These are phyloP conservation scores for Synanthedon formicaeformis DNA, from an alignment of 2,888 invertebrate genomes.

Conservation along the genomic window DNA sequence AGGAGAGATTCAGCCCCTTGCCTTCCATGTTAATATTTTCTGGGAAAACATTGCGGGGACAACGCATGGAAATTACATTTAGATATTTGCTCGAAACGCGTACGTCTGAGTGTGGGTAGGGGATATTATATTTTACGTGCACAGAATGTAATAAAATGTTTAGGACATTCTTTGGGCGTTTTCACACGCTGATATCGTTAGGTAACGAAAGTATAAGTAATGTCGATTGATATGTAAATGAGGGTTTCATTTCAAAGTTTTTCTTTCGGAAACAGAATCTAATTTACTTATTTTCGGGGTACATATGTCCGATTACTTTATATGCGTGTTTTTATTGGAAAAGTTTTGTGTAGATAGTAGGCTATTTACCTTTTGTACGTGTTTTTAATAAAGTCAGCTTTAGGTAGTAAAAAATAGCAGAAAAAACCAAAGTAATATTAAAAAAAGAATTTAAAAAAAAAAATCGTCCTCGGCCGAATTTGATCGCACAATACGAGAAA, in stretches of 20 bases:
- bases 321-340: neutral
- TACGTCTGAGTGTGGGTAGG: conserved; percentile 59
- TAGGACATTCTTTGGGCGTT: conserved; percentile 14
- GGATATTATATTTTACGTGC: conserved; percentile 71
- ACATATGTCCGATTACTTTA: neutral
- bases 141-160: conserved; percentile 67
- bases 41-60: conserved; percentile 70
- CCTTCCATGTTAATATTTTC: conserved; percentile 70
- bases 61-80: conserved; percentile 71
- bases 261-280: conserved; percentile 27
- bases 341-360: neutral
- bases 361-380: neutral
- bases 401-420: neutral
- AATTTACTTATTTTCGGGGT: conserved; percentile 18
- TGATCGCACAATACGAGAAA: too few relatives aligned
- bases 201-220: conserved; percentile 37
- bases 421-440: too few relatives aligned
- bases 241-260: conserved; percentile 43
- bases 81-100: conserved; percentile 67
- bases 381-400: neutral
- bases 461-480: too few relatives aligned
- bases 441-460: too few relatives aligned
- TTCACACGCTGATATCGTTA: neutral
- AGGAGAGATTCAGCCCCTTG: conserved; percentile 69
- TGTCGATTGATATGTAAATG: conserved; percentile 64